These are phyloP conservation scores for Lagenorhynchus albirostris DNA, from an alignment of 2,113 vertebrate species.

Conservation along the genomic window DNA sequence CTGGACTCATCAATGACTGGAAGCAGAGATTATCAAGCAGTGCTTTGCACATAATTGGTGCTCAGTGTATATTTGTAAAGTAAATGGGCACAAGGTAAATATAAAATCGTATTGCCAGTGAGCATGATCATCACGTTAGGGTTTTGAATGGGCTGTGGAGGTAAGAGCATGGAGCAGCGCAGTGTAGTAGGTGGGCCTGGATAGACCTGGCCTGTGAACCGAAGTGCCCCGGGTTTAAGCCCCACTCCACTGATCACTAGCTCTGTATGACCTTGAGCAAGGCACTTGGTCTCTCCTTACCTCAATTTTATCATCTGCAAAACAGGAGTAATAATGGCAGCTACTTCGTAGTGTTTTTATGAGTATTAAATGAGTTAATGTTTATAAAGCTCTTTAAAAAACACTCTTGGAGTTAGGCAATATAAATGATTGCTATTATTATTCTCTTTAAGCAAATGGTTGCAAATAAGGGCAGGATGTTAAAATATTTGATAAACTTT, in stretches of 20 bases:
- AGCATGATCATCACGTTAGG: neutral
- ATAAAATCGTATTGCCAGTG: neutral
- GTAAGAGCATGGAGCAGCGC: accelerated
- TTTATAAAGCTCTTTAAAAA: neutral
- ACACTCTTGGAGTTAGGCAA: neutral
- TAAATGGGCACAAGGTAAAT: neutral
- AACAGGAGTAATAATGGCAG: neutral
- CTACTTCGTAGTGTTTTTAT: neutral
- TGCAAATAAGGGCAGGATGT: neutral
- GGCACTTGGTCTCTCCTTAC: neutral
- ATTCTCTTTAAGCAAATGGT: neutral
- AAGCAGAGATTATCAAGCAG: neutral
- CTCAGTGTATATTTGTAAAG: neutral
- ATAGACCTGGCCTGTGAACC: neutral
- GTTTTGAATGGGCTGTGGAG: neutral
- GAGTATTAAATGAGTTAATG: neutral
- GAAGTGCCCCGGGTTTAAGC: neutral
- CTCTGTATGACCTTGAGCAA: neutral
- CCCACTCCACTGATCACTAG: neutral
- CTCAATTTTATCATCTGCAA: neutral
- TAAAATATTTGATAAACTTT: neutral
- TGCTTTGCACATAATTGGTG: neutral
- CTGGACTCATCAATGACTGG: neutral
- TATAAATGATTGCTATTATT: neutral
- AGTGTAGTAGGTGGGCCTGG: neutral